Base-by-base conservation (phyloP, 2,888 invertebrate genomes). In the Vesta saturnalis region DNA sequence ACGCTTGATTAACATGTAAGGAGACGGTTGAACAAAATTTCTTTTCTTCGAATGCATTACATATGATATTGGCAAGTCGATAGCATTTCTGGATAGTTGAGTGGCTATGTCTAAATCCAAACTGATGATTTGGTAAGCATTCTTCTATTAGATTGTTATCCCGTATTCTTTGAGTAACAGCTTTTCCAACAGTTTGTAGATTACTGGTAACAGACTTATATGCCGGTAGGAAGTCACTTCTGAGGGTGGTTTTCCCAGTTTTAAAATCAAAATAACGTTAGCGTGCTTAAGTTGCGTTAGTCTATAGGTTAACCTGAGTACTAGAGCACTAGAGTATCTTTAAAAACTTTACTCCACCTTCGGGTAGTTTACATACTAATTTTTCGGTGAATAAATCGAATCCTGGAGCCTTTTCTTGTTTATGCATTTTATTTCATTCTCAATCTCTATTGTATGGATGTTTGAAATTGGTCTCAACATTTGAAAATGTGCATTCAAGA, bases 401-500 rank as follows among this genome's bases (percentile, higher is more conserved):
- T 23, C 30, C 15, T 21, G 30, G 5, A 23, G 1, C 56, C 23
- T 56, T 3, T 56, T 23, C 14, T 23, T 57, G 14, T 57, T 30
- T 30, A 57, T 15, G 5, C 35, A 15, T 57, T 35, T 57, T 14
- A 57, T 57, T 57, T 57, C 16, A 57, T 30, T 57, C 21, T 57
- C 35, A 15, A 57, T 57, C 30, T 57, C 35, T 54, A 21, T 19
- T 22, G 18, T 8, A 16, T 1, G 18, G 16, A 57, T 30, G 15
- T 57, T 35, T 35, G n/a, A 4, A 35, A 56, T 56, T 23, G 30
- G 15, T 30, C 14, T 16, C 1, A 23, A 56, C 10, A 30, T 16
- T 30, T 56, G 35, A 21, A 56, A 56, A 15, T 22, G 30, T 23
- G 56, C 35, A 23, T 15, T 14, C 56, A 56, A 56, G 15, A 54